Evolutionary conservation across 2,113 vertebrate genomes (phyloP).

Genomic region (human (Homo sapiens)): GRCh38 chr6:94349001-94349500

Average conservation of each 20-base stretch:
- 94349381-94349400: background rate
- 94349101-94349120: background rate
- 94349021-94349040: background rate
- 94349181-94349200: background rate
- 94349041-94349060: background rate
- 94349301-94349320: background rate
- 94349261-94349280: background rate
- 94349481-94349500: background rate
- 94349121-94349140: background rate
- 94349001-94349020: background rate
- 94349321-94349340: background rate
- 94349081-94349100: background rate
- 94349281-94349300: background rate
- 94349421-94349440: background rate
- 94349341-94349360: background rate
- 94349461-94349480: background rate
- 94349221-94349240: background rate
- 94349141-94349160: background rate
- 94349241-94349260: background rate
- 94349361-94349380: background rate
- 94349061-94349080: background rate
- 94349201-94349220: background rate
- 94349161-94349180: background rate
- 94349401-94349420: background rate
- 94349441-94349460: background rate